A percentile compares a stretch with the other conserved stretches of the same genome.
Evolutionary conservation across 2,888 invertebrate species (phyloP).

Genomic region (Drosophila aldrichi): DNA sequence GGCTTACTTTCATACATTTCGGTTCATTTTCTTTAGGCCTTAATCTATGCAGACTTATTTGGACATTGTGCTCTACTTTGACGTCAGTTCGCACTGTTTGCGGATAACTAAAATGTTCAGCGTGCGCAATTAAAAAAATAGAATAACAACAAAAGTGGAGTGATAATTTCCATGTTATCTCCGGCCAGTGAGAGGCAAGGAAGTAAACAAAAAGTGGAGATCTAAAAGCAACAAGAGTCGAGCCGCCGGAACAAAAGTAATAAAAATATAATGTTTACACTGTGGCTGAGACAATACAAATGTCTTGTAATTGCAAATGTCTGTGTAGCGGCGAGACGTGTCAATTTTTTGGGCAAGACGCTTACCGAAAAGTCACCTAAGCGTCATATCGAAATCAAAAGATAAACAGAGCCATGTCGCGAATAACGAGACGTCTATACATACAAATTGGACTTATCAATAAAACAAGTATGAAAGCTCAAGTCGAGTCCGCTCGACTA

Average conservation of each 20-base stretch:
- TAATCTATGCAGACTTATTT: background rate
- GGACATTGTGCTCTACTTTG: background rate
- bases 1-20: background rate
- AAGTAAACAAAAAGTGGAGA: constrained; percentile 3
- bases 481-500: no score
- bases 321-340: constrained; percentile 35
- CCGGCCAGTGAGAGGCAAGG: constrained; percentile 23
- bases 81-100: constrained; percentile 9
- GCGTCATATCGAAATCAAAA: constrained; percentile 18
- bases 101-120: constrained; percentile 14
- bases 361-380: constrained; percentile 6
- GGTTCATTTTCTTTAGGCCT: background rate
- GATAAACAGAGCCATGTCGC: constrained; percentile 8
- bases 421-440: constrained; percentile 4
- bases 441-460: constrained; percentile 25
- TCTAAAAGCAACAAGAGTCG: constrained; percentile 1
- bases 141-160: constrained; percentile 35
- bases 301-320: constrained; percentile 45
- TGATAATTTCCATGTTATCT: constrained; percentile 66
- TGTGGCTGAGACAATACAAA: constrained; percentile 39
- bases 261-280: constrained; percentile 18
- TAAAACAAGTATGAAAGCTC: no score
- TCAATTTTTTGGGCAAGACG: constrained; percentile 10
- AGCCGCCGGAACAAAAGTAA: constrained; percentile 7
- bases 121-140: background rate